Evolutionary conservation across 2,888 invertebrate genomes (phyloP).

Genomic region (Dexiosoma caninum): DNA sequence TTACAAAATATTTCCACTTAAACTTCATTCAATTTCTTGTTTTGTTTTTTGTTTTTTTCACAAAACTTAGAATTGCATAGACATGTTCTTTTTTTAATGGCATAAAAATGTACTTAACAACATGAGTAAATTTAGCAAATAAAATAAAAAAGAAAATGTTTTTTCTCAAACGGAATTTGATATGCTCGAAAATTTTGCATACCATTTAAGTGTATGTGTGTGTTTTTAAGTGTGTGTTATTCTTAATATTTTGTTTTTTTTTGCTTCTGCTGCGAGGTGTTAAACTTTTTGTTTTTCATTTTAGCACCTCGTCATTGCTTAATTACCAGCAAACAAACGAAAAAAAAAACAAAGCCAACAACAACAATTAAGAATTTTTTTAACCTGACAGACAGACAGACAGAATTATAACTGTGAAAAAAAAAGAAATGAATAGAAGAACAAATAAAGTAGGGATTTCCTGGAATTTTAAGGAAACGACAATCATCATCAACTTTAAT

Average conservation of each 20-base stretch:
- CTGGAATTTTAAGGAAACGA: slow-evolving; percentile 55
- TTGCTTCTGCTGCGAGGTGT: slow-evolving; percentile 15
- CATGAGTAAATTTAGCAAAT: slow-evolving; percentile 26
- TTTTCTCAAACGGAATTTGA: slow-evolving; percentile 28
- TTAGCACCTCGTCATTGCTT: slow-evolving; percentile 39
- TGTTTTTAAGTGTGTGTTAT: not conserved
- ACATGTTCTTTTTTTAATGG: slow-evolving; percentile 1
- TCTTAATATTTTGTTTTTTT: not conserved
- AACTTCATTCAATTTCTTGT: not conserved
- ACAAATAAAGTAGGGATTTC: slow-evolving; percentile 51
- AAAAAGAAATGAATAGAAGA: slow-evolving; percentile 2
- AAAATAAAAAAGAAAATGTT: no score
- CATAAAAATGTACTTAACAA: slow-evolving; percentile 1
- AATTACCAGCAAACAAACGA: slow-evolving; percentile 17
- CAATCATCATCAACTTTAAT: slow-evolving; percentile 32
- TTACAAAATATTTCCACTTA: not conserved
- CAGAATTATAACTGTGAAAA: slow-evolving; percentile 27
- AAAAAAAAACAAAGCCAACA: not conserved
- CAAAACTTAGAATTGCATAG: slow-evolving; percentile 17
- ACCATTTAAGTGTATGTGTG: not conserved
- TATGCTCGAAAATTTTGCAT: slow-evolving; percentile 39
- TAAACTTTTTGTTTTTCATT: slow-evolving; percentile 38
- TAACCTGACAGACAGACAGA: slow-evolving; percentile 45
- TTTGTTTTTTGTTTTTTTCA: not conserved
- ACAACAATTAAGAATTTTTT: not conserved